Conservation (phyloP, 2,797 vertebrate species). For the Chiropotes sagulatus region DNA sequence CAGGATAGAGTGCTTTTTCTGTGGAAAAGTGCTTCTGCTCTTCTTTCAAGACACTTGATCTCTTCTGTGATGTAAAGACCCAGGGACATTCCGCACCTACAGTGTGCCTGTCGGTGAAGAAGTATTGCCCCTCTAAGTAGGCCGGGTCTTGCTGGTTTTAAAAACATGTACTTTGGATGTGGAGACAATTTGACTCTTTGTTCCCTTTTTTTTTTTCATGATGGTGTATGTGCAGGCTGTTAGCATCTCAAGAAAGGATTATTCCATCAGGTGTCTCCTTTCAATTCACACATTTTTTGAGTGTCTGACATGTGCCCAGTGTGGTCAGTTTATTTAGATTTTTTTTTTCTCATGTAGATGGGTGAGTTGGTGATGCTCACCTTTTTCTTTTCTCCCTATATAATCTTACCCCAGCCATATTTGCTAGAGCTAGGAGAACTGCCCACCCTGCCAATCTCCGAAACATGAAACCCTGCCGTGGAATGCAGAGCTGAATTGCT, state of each 20-base stretch:
- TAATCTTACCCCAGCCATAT: background rate
- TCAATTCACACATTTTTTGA: background rate
- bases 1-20: background rate
- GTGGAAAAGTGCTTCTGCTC: background rate
- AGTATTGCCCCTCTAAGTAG: background rate
- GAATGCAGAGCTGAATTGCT: conserved; percentile 37
- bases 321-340: background rate
- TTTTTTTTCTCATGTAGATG: background rate
- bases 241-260: background rate
- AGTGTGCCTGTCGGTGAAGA: background rate
- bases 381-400: background rate
- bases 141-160: background rate
- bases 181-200: background rate
- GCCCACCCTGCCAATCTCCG: background rate
- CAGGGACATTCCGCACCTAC: background rate
- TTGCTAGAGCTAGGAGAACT: background rate
- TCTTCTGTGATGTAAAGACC: background rate
- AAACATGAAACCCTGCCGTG: background rate
- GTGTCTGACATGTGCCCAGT: background rate
- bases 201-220: background rate
- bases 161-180: background rate
- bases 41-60: background rate
- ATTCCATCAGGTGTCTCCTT: background rate
- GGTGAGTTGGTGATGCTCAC: background rate
- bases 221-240: background rate